Evolutionary conservation across 23 tunicate genomes (phyloP), one percentile per base, ranked within the genome.

Genomic region (Styela clava): DNA sequence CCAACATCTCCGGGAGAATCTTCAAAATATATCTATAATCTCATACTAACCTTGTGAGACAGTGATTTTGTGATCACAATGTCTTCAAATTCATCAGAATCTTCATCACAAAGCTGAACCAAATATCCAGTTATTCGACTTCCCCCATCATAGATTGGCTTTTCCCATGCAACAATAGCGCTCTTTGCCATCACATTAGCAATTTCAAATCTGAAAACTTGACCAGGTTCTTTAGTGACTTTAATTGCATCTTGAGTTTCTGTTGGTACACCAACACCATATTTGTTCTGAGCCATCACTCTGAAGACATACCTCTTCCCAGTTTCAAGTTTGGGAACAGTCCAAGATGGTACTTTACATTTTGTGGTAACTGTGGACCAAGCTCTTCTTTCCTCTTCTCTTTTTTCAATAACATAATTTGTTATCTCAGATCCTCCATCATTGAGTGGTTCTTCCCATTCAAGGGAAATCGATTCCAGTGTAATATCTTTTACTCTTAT

Each of bases 121-220:
- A 74, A n/a, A 74, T 95, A 95, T 2, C 95, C 93, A 31, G 84
- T 86, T 23, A 95, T 35, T 3, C 91, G 79, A 70, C 95, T 86
- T 3, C 95, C 95, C 2, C 99, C 99, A 63, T 90, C 86, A 69
- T 95, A 91, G 28, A 35, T 74, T 31, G 99, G 96, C 51, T 86
- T 86, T n/a, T 89, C 83, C 99, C 99, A 95, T 44, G 88, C 56
- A 26, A 95, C 69, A 0, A 76, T 74, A 12, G 85, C 86, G 16
- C 86, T 63, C 9, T 27, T 24, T 35, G 81, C 35, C 0, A 63
- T 79, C 29, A 85, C 52, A 31, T 80, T 33, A 3, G 63, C 33
- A 26, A 78, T 76, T 31, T 71, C 67, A 27, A 85, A 44, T 33
- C 79, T 63, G 33, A 79, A 64, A 12, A 71, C 79, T 35, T 52